Base-by-base conservation (phyloP, 2,797 vertebrate species). In the Arnoldichthys spilopterus region DNA sequence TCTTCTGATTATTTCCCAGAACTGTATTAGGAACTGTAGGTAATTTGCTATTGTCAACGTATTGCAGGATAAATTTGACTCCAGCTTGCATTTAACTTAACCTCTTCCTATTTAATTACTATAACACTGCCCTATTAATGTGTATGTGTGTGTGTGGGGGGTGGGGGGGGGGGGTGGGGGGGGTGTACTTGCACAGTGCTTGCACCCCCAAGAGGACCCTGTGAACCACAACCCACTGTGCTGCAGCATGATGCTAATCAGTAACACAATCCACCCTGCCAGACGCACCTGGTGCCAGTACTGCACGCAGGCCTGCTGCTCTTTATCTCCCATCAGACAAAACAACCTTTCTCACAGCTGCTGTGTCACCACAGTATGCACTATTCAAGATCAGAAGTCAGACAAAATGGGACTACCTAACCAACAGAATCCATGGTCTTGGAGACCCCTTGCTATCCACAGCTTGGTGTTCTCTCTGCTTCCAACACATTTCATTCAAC, bases 201-300 rank as follows among this genome's bases (percentile, higher is more conserved):
- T n/a, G 54, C 28, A 74, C 53, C 13, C 43, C 40, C 26, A 22
- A 24, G 51, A 71, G 56, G 68, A 66, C 78, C 56, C 58, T 71
- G 76, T 68, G 26, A 54, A 70, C 64, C 30, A 74, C 76, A 72
- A 67, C 71, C 77, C 61, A 74, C 70, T 74, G 66, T 53, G 26
- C 73, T 16, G 26, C 68, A 43, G 58, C 74, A 68, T 69, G 28
- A 74, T 71, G 74, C 80, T 83, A 83, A 81, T 82, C 79, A 77
- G 64, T 74, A 80, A 79, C 74, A 80, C 78, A 68, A 77, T 74
- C 69, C 71, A 45, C 68, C 58, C 84, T 82, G 84, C 74, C 84
- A 85, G 79, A 71, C 68, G 61, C 84, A 85, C 79, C 84, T 85
- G 82, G 59, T 70, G 51, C 68, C 56, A 62, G 47, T 77, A 74